Conservation (phyloP, 2,113 vertebrate genomes). For the Syngnathus typhle region DNA sequence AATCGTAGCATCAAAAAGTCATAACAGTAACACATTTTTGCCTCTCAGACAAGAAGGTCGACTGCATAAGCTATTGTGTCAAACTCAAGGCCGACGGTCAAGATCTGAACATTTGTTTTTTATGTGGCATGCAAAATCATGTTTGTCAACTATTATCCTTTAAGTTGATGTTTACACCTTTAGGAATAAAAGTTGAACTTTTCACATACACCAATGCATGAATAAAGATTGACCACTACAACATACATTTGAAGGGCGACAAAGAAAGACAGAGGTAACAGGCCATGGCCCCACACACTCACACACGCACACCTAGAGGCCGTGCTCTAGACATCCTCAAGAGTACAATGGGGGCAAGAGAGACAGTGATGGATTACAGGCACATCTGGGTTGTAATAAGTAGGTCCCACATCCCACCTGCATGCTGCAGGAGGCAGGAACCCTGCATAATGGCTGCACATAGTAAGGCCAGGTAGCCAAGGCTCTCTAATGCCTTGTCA, state of each 20-base stretch:
- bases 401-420: slow-evolving; percentile 67
- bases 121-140: too few species aligned
- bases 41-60: background rate
- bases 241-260: background rate
- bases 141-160: slow-evolving; percentile 6
- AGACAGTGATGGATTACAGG: slow-evolving; percentile 70
- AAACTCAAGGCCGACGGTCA: too few species aligned
- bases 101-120: too few species aligned
- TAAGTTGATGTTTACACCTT: slow-evolving; percentile 8
- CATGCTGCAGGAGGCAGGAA: slow-evolving; percentile 60
- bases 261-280: slow-evolving; percentile 11
- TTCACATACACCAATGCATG: background rate
- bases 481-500: slow-evolving; percentile 62
- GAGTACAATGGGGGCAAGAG: slow-evolving; percentile 50
- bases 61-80: background rate
- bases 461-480: slow-evolving; percentile 52
- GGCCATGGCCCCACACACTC: slow-evolving; percentile 15
- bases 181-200: background rate
- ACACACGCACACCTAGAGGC: slow-evolving; percentile 29
- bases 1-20: background rate
- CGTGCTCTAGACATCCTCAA: slow-evolving; percentile 58
- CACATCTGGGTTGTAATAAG: slow-evolving; percentile 70
- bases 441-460: slow-evolving; percentile 62
- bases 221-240: slow-evolving; percentile 8
- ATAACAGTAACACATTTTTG: background rate